These are phyloP conservation scores for Eupsilia transversa DNA, from an alignment of 2,888 invertebrate species.

Conservation along the genomic window DNA sequence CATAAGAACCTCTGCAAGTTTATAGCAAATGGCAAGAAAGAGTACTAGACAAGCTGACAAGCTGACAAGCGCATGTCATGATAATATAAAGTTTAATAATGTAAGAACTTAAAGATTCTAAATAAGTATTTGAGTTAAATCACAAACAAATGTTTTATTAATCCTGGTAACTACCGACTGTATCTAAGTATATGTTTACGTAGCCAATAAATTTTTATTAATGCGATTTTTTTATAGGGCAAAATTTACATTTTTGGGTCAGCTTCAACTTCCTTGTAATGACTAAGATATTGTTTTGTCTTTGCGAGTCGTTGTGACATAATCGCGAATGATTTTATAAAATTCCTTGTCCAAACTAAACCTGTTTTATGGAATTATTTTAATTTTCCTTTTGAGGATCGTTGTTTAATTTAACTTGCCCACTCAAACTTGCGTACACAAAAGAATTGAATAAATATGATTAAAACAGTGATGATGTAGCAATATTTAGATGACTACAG, in stretches of 20 bases:
- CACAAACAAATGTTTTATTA: too few species aligned
- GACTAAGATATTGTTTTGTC: not conserved
- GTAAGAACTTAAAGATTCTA: too few species aligned
- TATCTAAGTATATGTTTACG: too few species aligned
- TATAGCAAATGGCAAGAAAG: too few species aligned
- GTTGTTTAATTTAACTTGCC: not conserved
- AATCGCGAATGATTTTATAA: not conserved
- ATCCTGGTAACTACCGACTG: too few species aligned
- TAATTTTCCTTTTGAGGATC: not conserved
- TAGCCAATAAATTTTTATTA: not conserved
- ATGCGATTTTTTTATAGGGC: not conserved
- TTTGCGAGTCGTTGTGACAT: not conserved
- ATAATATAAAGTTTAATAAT: too few species aligned
- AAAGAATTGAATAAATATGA: not conserved
- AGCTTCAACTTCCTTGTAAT: not conserved
- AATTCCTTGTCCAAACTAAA: not conserved
- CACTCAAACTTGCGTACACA: not conserved
- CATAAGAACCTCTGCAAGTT: too few species aligned
- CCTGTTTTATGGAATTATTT: not conserved
- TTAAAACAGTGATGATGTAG: not conserved
- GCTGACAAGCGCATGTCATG: too few species aligned
- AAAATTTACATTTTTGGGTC: not conserved
- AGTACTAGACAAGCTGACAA: too few species aligned
- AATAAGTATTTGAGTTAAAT: too few species aligned
- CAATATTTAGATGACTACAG: not conserved